phyloP scores from a whole-genome alignment of 2,113 vertebrate species.

The Cyprinodon brontotheroides region DNA sequence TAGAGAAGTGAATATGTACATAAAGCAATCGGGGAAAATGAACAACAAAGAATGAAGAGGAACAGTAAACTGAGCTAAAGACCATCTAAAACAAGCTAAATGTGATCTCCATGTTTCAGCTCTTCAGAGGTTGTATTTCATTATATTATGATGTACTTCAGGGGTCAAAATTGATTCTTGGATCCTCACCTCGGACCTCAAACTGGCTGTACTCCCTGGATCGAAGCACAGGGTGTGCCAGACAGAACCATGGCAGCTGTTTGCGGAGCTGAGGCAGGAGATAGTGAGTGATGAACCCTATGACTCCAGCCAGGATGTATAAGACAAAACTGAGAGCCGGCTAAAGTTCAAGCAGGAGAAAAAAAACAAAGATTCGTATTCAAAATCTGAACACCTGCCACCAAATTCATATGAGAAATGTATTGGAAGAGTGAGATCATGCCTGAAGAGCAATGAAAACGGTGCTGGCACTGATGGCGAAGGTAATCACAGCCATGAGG shows the following conservation, averaged over 20 bases:
- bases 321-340: constrained; percentile 89
- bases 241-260: constrained; percentile 92
- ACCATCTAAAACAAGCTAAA: neutral
- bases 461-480: constrained; percentile 91
- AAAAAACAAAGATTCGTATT: constrained; percentile 1
- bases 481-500: constrained; percentile 89
- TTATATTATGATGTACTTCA: neutral
- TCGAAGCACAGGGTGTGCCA: constrained; percentile 89
- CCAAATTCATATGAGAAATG: constrained; percentile 1
- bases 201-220: constrained; percentile 92
- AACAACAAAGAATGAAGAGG: neutral
- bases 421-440: neutral
- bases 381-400: neutral
- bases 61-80: neutral
- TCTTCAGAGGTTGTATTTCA: neutral
- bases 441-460: constrained; percentile 91
- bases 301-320: constrained; percentile 85
- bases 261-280: constrained; percentile 91
- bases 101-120: neutral
- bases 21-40: neutral
- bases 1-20: neutral
- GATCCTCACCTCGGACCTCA: constrained; percentile 87
- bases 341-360: constrained; percentile 60
- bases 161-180: neutral
- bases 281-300: constrained; percentile 91